phyloP scores from a whole-genome alignment of 2,888 invertebrate species.

The Creontiades dilutus region DNA sequence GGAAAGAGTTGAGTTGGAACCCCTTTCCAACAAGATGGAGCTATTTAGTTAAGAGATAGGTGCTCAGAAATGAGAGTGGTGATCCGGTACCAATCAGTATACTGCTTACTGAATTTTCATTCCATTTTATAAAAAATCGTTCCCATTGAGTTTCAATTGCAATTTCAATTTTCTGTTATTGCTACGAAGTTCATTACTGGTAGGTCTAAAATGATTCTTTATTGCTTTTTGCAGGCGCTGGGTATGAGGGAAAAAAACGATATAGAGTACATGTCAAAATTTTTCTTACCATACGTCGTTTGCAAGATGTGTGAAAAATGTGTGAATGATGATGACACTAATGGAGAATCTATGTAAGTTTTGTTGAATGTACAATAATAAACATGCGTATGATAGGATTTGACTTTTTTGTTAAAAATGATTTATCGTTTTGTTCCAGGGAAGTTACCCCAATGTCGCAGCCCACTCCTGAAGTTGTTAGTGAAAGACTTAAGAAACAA shows the following conservation, averaged over 20 bases:
- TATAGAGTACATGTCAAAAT: constrained; percentile 67
- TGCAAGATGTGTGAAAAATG: constrained; percentile 68
- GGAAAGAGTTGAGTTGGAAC: no score
- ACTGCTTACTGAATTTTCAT: no score
- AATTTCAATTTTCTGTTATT: no score
- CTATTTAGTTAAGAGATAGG: no score
- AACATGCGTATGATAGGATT: background rate
- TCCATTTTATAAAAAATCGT: no score
- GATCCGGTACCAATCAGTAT: no score
- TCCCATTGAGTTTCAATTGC: no score
- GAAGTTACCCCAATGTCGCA: background rate
- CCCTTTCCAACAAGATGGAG: no score
- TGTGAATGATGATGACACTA: constrained; percentile 31
- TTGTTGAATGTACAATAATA: background rate
- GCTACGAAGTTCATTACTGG: no score
- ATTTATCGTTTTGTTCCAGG: constrained; percentile 5
- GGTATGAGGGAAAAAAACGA: constrained; percentile 59
- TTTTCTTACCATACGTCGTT: constrained; percentile 64
- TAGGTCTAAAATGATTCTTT: background rate
- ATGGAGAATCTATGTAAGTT: background rate
- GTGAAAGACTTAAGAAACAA: constrained; percentile 15
- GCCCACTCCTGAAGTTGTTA: constrained; percentile 48
- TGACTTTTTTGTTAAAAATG: background rate
- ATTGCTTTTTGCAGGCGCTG: constrained; percentile 48
- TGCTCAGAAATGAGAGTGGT: no score